Percentiles rank a stretch among this genome's conserved stretches.
Conservation (phyloP, 2,113 vertebrate species). For the Rhea americana region DNA sequence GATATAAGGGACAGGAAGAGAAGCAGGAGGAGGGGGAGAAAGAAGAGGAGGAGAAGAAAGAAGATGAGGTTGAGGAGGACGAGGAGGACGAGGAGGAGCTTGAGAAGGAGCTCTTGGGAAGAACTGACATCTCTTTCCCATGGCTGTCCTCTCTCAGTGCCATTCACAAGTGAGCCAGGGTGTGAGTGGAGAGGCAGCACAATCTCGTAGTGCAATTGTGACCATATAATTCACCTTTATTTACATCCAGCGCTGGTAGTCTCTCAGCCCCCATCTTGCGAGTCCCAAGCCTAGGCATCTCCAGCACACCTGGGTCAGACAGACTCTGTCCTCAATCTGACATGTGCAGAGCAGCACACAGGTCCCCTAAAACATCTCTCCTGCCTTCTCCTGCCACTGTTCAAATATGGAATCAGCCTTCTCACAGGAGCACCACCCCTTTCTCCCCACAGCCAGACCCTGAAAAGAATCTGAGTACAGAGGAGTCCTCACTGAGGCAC, state of each 20-base stretch:
- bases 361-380: neutral
- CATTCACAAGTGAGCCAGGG: neutral
- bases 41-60: neutral
- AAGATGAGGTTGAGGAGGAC: neutral
- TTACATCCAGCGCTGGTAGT: neutral
- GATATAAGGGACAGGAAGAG: neutral
- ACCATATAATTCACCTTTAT: neutral
- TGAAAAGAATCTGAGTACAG: neutral
- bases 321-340: neutral
- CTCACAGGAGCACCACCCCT: neutral
- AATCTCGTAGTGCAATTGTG: neutral
- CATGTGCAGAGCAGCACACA: too few relatives aligned
- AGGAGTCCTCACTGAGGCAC: neutral
- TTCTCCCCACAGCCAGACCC: neutral
- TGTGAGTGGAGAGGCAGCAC: neutral
- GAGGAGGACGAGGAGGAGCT: neutral
- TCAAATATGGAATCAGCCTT: neutral
- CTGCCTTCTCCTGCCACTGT: neutral
- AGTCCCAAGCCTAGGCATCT: neutral
- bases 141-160: rapidly evolving
- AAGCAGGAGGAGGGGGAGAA: neutral
- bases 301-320: neutral
- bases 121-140: neutral
- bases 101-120: neutral
- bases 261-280: neutral